Conservation (phyloP, 2,888 invertebrate species). For the Platycheirus albimanus region DNA sequence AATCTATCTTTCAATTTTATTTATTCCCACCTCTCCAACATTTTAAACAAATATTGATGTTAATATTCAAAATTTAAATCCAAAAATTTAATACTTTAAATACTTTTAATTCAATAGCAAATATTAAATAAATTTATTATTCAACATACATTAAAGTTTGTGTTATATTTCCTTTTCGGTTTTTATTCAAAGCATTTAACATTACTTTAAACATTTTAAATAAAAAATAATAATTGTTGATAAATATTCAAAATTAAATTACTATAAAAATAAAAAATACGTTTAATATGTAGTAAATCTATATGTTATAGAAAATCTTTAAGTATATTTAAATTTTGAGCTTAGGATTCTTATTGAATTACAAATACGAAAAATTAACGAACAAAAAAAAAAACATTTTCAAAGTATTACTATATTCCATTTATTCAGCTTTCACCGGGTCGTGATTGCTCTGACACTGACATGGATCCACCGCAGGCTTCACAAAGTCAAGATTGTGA, state of each 20-base stretch:
- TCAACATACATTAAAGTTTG: constrained; percentile 11
- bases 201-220: background rate
- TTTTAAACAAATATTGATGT: constrained; percentile 28
- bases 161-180: constrained; percentile 9
- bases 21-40: constrained; percentile 4
- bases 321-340: constrained; percentile 52
- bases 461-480: constrained; percentile 93
- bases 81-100: background rate
- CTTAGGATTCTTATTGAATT: constrained; percentile 40
- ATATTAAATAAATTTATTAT: constrained; percentile 1
- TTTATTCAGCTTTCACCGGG: constrained; percentile 89
- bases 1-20: constrained; percentile 46
- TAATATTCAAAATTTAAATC: constrained; percentile 60
- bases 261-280: background rate
- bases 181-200: constrained; percentile 63
- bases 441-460: constrained; percentile 91
- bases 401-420: constrained; percentile 60
- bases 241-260: background rate
- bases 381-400: constrained; percentile 46
- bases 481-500: constrained; percentile 96
- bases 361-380: constrained; percentile 29
- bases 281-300: background rate
- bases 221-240: background rate
- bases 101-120: constrained; percentile 1
- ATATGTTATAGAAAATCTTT: constrained; percentile 28